Evolutionary conservation across 2,797 vertebrate genomes (phyloP).

Genomic region (Adelosebastes latens): DNA sequence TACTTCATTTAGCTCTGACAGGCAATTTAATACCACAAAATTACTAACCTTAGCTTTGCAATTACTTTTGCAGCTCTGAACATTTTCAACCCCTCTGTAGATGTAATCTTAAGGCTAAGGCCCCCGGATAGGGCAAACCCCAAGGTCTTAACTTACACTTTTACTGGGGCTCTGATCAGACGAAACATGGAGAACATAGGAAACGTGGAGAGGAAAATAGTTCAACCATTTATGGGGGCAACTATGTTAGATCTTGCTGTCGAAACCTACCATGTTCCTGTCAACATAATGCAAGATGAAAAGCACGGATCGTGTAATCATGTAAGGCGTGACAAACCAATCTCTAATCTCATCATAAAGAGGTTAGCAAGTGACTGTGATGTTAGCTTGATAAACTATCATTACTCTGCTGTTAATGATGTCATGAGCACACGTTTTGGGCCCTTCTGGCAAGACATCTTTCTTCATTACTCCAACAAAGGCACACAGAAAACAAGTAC

Average conservation of each 20-base stretch:
- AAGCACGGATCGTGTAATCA: background rate
- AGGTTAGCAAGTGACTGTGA: slow-evolving; percentile 13
- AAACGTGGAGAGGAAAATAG: slow-evolving; percentile 58
- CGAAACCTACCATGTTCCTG: slow-evolving; percentile 1
- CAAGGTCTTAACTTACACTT: slow-evolving; percentile 66
- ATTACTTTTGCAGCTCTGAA: slow-evolving; percentile 85
- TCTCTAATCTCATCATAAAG: slow-evolving; percentile 26
- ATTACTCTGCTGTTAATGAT: slow-evolving; percentile 52
- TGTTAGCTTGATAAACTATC: slow-evolving; percentile 51
- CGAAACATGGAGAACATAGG: slow-evolving; percentile 51
- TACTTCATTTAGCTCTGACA: slow-evolving; percentile 85
- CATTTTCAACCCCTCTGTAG: slow-evolving; percentile 74
- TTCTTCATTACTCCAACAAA: background rate
- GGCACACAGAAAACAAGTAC: background rate
- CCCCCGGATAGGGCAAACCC: slow-evolving; percentile 69
- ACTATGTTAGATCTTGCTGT: slow-evolving; percentile 14
- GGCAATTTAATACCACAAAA: slow-evolving; percentile 86
- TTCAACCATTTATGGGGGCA: slow-evolving; percentile 39
- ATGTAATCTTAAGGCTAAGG: slow-evolving; percentile 78
- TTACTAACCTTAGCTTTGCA: slow-evolving; percentile 85
- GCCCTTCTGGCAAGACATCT: background rate
- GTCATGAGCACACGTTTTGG: slow-evolving; percentile 43
- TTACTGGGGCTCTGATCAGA: slow-evolving; percentile 56
- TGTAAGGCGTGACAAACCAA: slow-evolving; percentile 4
- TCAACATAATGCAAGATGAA: slow-evolving; percentile 17